Evolutionary conservation across 1,140 invertebrate species (phyloP), one percentile per base, ranked within the genome.

Genomic region (Trichomalopsis sarcophagae): DNA sequence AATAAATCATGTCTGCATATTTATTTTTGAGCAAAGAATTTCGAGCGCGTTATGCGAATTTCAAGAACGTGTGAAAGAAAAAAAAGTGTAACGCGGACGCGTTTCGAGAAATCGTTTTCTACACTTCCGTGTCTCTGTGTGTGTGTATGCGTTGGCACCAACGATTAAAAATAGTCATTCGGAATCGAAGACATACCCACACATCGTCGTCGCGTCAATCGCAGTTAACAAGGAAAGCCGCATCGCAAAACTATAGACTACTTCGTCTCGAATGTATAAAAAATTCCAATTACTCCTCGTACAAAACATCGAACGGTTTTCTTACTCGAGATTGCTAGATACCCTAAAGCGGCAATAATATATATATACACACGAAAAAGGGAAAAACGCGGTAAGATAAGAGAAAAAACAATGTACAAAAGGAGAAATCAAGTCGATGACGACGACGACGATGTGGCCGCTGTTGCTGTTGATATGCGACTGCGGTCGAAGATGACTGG

Each of bases 401-500:
- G 55, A 62, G 55, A 62, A 62, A 62, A 62, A 62, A 62, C 69
- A 71, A 71, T 71, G 69, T 71, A 71, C 69, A 71, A 71, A 71
- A 33, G 69, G 27, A 10, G 23, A 66, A 30, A 21, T 30, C n/a
- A 50, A 27, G n/a, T 30, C 10, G 33, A 27, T 33, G 3, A 62
- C 27, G 62, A 78, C 50, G 10, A 50, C 47, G 47, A 78, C 6
- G 76, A 11, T 66, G 50, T n/a, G 17, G 77, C 50, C 66, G 11
- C 14, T 62, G 76, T 23, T 62, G 76, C 47, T 50, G 44, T 36
- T 75, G 84, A 87, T 87, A 84, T 82, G 68, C 84, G 36, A 86
- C 76, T 30, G 71, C 21, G 40, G 47, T 40, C 23, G 50, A 13
- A 33, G 81, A n/a, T 21, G 47, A 23, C 30, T 79, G 27, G 47